Evolutionary conservation across 2,888 invertebrate genomes (phyloP), one percentile per base, ranked within the genome.

Genomic region (Pseudococcus viburni): DNA sequence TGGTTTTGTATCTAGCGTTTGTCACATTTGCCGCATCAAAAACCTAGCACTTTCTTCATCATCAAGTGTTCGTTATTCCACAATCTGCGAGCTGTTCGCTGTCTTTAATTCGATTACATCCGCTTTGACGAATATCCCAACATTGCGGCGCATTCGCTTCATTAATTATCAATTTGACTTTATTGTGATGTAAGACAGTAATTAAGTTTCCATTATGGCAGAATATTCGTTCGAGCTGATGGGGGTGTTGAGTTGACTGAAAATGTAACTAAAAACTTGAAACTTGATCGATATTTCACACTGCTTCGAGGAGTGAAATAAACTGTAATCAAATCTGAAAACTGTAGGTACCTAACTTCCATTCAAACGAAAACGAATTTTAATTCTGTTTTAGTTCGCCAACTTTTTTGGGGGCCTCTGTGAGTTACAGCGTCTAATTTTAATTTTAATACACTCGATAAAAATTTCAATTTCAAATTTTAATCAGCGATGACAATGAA

Each of bases 161-260:
- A 83, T 83, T 83, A 83, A 83, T 83, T 83, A 46, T 83, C 80
- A 83, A 83, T 83, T 83, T 9, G 46, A 46, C 80, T 83, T 83
- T 46, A 83, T 83, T 83, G 80, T 83, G 46, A 83, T 83, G 46
- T 83, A 83, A 83, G 80, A 83, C 80, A 83, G 80, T 83, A 83
- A 83, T 83, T 83, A 83, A 83, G 80, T 83, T 83, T 83, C 80
- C 80, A 83, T 83, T 83, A 83, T 83, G 64, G 64, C 22, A 22
- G 11, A 19, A 39, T 77, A 77, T 77, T 77, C 39, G 33, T 19
- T 19, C 4, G 64, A 1, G 22, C 22, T 55, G n/a, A 51, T 12
- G 12, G 15, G 48, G 15, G 15, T 15, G 48, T 42, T 42, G 9
- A 42, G 8, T 42, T 42, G 9, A 42, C 42, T 42, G 42, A 8